Evolutionary conservation across 2,113 vertebrate species (phyloP).

Genomic region (Seriola dumerili): DNA sequence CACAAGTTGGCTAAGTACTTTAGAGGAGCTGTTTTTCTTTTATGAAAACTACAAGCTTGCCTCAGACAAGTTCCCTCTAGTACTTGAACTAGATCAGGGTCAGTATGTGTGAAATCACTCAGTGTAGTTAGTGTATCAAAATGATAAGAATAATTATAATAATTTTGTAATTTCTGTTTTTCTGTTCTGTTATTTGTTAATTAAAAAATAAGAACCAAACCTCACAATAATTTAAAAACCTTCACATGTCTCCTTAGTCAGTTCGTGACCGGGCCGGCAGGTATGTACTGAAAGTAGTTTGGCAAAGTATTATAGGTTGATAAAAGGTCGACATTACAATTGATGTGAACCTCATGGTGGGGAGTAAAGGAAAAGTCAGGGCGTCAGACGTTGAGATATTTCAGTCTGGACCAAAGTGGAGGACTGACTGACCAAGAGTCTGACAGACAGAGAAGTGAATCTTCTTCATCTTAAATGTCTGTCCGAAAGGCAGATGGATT

Average conservation of each 20-base stretch:
- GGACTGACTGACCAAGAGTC: no score
- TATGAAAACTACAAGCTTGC: not conserved
- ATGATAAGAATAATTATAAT: not conserved
- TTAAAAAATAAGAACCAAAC: no score
- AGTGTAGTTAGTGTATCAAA: not conserved
- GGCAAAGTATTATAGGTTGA: not conserved
- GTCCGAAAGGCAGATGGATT: not conserved
- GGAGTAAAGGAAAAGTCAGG: no score
- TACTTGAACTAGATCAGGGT: not conserved
- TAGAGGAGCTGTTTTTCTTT: not conserved
- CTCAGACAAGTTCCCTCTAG: not conserved
- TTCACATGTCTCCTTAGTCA: no score
- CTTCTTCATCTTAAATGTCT: not conserved
- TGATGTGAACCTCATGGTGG: no score
- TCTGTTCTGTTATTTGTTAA: not conserved
- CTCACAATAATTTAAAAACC: no score
- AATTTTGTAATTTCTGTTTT: not conserved
- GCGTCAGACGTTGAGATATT: no score
- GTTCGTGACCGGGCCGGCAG: no score
- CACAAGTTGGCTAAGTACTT: constrained; percentile 2
- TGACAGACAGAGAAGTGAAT: no score
- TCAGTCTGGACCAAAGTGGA: no score
- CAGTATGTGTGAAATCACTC: not conserved
- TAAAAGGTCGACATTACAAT: no score
- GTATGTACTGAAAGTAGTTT: not conserved